Evolutionary conservation across 2,888 invertebrate species (phyloP).

Genomic region (Chloromyia formosa): DNA sequence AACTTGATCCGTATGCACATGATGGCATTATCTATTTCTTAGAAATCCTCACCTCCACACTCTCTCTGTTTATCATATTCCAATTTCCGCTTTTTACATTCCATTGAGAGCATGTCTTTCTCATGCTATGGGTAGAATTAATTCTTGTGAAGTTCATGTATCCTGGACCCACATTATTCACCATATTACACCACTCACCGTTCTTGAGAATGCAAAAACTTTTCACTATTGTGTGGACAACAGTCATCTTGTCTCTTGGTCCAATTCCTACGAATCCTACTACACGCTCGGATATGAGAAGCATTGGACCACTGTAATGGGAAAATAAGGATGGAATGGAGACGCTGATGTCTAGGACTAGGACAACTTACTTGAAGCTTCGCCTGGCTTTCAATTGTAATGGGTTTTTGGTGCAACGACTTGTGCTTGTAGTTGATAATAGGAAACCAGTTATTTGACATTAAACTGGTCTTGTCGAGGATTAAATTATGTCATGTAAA

Average conservation of each 20-base stretch:
- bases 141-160: constrained; percentile 18
- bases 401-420: background rate
- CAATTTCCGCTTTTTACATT: no score
- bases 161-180: constrained; percentile 12
- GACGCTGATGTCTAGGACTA: background rate
- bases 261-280: background rate
- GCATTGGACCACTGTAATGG: background rate
- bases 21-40: no score
- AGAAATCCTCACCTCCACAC: no score
- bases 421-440: constrained; percentile 30
- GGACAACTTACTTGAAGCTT: background rate
- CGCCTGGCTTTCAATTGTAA: constrained; percentile 1
- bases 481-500: constrained; percentile 50
- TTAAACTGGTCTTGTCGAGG: constrained; percentile 48
- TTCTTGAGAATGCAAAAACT: constrained; percentile 16
- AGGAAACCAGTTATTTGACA: constrained; percentile 47
- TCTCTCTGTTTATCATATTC: no score
- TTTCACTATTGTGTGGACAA: constrained; percentile 10
- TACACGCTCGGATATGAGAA: no score
- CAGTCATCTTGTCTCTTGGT: background rate
- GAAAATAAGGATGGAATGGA: background rate
- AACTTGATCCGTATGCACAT: no score
- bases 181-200: constrained; percentile 3
- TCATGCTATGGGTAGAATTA: background rate
- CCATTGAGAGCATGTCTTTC: no score